Evolutionary conservation across 2,888 invertebrate species (phyloP).

Genomic region (Machimus rusticus): DNA sequence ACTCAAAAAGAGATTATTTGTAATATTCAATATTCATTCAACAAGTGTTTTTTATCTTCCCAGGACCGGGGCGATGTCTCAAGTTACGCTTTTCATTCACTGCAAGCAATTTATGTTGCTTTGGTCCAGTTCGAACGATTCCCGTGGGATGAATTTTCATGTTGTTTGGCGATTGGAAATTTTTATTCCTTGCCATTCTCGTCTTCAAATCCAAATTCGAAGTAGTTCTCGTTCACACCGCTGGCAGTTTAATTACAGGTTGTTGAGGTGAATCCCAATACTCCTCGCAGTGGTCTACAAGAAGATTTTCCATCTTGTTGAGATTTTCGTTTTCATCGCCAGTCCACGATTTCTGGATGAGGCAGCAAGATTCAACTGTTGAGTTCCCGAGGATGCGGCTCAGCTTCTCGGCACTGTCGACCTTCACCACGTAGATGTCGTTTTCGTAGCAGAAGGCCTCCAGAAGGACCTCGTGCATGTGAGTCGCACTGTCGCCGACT

Average conservation of each 20-base stretch:
- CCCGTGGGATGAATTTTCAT: neutral
- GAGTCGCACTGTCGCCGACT: conserved; percentile 76
- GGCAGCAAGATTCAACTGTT: conserved; percentile 65
- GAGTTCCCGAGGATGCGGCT: conserved; percentile 65
- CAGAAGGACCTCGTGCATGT: conserved; percentile 79
- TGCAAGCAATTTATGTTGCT: neutral
- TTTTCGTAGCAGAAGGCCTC: conserved; percentile 83
- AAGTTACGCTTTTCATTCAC: neutral
- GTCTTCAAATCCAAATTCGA: conserved; percentile 43
- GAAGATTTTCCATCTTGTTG: conserved; percentile 69
- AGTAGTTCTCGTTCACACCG: conserved; percentile 64
- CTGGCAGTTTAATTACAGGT: conserved; percentile 73
- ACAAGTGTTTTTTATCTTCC: neutral
- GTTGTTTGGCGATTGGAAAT: conserved; percentile 6
- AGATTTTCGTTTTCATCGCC: conserved; percentile 67
- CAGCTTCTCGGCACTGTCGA: conserved; percentile 65
- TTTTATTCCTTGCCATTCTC: conserved; percentile 41
- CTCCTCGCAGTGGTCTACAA: conserved; percentile 74
- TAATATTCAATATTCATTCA: neutral
- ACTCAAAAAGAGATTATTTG: neutral
- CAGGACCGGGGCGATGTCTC: neutral
- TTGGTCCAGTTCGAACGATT: neutral
- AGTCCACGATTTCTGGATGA: conserved; percentile 61
- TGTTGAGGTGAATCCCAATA: conserved; percentile 70
- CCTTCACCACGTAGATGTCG: conserved; percentile 78